Evolutionary conservation across 2,888 invertebrate genomes (phyloP), one percentile per base, ranked within the genome.

Genomic region (Pyrrhosoma nymphula): DNA sequence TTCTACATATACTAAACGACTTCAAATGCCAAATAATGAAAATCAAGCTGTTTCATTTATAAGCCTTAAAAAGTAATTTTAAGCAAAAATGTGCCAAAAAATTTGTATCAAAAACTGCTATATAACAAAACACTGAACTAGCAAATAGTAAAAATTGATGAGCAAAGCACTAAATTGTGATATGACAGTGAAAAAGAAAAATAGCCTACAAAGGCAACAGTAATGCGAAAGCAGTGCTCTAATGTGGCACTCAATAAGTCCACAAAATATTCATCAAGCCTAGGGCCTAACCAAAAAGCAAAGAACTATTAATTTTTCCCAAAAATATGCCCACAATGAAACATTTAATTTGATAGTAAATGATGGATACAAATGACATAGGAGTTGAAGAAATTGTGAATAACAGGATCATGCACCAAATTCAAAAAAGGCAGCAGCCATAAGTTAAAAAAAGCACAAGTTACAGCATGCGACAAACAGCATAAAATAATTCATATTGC

Each of bases 391-490:
- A 93, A 93, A 47, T 91, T 26, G 39, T 93, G 69, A 39, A 82
- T 82, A 69, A 23, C 35, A 18, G 93, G 69, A 93, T 55, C 93
- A 93, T 93, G 93, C 93, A 93, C 93, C 63, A 93, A 93, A 69
- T 93, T 93, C 93, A 93, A 93, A 75, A n/a, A 47, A 75, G 93
- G 93, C 63, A 75, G 69, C 93, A 93, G 93, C 93, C 93, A 93
- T 16, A 75, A 69, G 93, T 93, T 75, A 93, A 75, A 69, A 69
- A 93, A 93, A 56, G 60, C 56, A 56, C 35, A 93, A 93, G 56
- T 89, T 93, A 93, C 93, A 75, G 93, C 93, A 93, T 93, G 93
- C 93, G 69, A 93, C 93, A 93, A 91, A 91, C 90, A 91, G 60
- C 56, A 35, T 91, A 35, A 82, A 47, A 69, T 93, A 93, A 93